Evolutionary conservation across 2,888 invertebrate genomes (phyloP), one percentile per base, ranked within the genome.

Genomic region (Erannis defoliaria): DNA sequence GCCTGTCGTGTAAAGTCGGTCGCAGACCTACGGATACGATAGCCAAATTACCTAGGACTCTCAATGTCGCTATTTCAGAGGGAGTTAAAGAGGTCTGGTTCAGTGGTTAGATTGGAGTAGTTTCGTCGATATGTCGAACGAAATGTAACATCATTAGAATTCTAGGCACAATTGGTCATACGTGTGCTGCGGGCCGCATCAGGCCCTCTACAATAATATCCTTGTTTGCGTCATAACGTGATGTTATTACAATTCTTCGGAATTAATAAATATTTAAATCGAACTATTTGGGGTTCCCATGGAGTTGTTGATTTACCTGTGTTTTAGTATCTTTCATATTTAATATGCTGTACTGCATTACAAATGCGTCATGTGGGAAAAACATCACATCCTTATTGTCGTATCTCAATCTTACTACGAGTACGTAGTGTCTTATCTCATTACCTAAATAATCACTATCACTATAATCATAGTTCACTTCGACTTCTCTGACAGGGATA

Each of bases 1-100:
- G 89, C 90, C 90, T 90, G 90, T 87, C 86, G 82, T 86, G 85
- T 87, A 82, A 89, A 90, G 80, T 85, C 88, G 89, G 89, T 88
- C 88, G 87, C 84, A 82, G 81, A 84, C 82, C 80, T 87, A 81
- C 76, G 78, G 73, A 78, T 75, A 67, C 69, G 58, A 65, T 68
- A 73, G 70, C 89, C 87, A 89, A 70, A 72, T 55, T 74, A 74
- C 42, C 55, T 43, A 75, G 89, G 82, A 60, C 90, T 78, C 73
- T 77, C 64, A 61, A 62, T 64, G 58, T 57, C 66, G 55, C 69
- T 72, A 68, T 67, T 55, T 23, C 40, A 31, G 72, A 68, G 75
- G 74, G 77, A 69, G 78, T 74, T 71, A 68, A 70, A 77, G 63
- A 77, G 89, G 65, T 82, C 86, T 77, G 38, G 64, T 74, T 81